A percentile compares a stretch with the other conserved stretches of the same genome.
Evolutionary conservation across 2,113 vertebrate species (phyloP).

Genomic region (Malurus alboscapulatus): DNA sequence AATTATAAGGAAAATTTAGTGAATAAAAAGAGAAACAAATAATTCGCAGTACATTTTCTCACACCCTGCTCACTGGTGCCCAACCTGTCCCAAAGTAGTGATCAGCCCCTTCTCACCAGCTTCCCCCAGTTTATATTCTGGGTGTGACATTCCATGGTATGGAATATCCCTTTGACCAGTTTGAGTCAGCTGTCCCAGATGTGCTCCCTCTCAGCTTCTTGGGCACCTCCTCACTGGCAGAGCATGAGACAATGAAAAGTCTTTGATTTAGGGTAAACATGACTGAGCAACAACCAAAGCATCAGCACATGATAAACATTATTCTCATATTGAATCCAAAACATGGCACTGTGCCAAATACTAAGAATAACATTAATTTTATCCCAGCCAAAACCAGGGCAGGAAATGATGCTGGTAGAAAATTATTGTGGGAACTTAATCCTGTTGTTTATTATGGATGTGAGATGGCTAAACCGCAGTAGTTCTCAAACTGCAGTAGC

Average conservation of each 20-base stretch:
- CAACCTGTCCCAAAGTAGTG: too few species aligned
- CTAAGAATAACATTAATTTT: not conserved
- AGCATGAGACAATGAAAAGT: fast-evolving
- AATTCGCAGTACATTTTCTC: too few species aligned
- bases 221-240: not conserved
- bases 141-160: not conserved
- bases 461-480: not conserved
- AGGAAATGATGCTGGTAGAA: not conserved
- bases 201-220: fast-evolving
- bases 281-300: not conserved
- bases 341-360: not conserved
- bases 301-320: fast-evolving
- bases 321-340: not conserved
- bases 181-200: not conserved
- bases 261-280: not conserved
- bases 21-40: not conserved
- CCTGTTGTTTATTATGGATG: not conserved
- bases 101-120: not conserved
- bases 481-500: not conserved
- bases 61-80: not conserved
- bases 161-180: not conserved
- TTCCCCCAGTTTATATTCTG: not conserved
- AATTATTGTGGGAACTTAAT: not conserved
- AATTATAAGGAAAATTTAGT: not conserved
- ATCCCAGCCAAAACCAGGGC: not conserved